Evolutionary conservation across 1,140 invertebrate genomes (phyloP), one percentile per base, ranked within the genome.

Genomic region (Drosophila dunni): DNA sequence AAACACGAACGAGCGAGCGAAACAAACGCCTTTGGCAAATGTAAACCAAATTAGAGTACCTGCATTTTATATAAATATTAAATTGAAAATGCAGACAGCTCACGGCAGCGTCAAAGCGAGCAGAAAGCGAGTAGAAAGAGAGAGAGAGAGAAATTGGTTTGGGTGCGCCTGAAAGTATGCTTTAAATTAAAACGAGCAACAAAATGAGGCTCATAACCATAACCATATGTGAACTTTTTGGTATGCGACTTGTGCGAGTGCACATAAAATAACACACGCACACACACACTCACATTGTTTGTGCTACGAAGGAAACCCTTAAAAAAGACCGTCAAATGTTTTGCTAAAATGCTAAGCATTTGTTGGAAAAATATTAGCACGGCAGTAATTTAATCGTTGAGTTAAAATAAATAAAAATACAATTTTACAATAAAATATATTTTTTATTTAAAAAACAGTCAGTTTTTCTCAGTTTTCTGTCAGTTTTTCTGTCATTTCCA

Each of bases 111-210:
- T 9, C 8, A 38, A 56, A 54, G 34, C 8, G 17, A 7, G 6
- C 8, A 1, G 9, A 7, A 7, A 13, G 13, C 6, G n/a, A 9
- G 60, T 7, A 9, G 34, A n/a, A 17, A 20, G 13, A 60, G 40
- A 15, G 15, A 20, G 13, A 60, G 40, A 15, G 15, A 24, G 15
- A 4, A 10, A 10, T 29, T 8, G 50, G 20, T 54, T 42, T 20
- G 57, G 38, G 45, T 66, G 67, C 62, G 73, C 67, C 68, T 44
- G 51, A 36, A 63, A 58, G 62, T 64, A 68, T 72, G 67, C 48
- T 79, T 79, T 68, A 76, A 76, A 79, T 76, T 76, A 81, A 79
- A 79, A 79, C 72, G 44, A 75, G 57, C 78, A 45, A 20, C 66
- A 61, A 81, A 79, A 81, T 72, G 77, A 76, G 79, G 42, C n/a